These are phyloP conservation scores for Megaceryle maxima DNA, from an alignment of 2,113 vertebrate species.

Conservation along the genomic window DNA sequence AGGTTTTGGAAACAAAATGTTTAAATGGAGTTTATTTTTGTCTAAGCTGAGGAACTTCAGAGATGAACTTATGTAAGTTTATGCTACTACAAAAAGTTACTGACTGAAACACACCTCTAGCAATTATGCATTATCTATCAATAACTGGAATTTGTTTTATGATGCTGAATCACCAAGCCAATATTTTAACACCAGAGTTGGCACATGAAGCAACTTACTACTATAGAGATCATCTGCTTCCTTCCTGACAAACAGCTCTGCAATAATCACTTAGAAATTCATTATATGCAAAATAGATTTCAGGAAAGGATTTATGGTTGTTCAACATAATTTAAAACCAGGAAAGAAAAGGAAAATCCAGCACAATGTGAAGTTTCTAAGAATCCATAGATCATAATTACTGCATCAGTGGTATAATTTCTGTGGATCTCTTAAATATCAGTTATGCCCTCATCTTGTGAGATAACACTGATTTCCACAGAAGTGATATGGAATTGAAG, in stretches of 20 bases:
- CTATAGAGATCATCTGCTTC: not conserved
- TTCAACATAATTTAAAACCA: not conserved
- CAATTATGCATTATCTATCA: not conserved
- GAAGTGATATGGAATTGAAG: not conserved
- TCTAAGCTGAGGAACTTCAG: not conserved
- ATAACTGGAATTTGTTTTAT: not conserved
- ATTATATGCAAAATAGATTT: not conserved
- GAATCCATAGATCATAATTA: not conserved
- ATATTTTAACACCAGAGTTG: not conserved
- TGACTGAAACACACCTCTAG: not conserved
- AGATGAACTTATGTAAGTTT: not conserved
- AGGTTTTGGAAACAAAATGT: not conserved
- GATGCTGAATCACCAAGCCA: not conserved
- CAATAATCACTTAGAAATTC: not conserved
- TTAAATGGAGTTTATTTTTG: not conserved
- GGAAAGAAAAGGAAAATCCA: not conserved
- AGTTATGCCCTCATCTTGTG: not conserved
- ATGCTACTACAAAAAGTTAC: not conserved
- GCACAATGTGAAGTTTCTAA: not conserved
- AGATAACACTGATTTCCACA: not conserved
- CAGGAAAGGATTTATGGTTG: not conserved
- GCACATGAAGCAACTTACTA: not conserved
- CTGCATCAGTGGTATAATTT: not conserved
- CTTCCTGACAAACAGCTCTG: conserved; percentile 12
- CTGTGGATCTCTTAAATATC: not conserved